A percentile compares a stretch with the other conserved stretches of the same genome.
phyloP scores from a whole-genome alignment of 2,888 invertebrate species.

The Nymphalis c-album region DNA sequence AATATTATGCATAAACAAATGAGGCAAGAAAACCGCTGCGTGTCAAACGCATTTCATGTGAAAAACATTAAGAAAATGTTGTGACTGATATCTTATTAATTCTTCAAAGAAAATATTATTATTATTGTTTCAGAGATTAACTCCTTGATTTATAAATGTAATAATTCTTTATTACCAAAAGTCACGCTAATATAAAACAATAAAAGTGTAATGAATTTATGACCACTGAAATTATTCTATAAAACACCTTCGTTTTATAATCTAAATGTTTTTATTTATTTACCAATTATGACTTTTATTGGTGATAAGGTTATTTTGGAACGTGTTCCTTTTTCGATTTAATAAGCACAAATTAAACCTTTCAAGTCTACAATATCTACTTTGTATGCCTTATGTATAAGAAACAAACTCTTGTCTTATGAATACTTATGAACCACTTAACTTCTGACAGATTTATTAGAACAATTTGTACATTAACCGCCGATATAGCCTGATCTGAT shows the following conservation, averaged over 20 bases:
- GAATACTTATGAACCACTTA: conserved; percentile 19
- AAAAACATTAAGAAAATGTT: conserved; percentile 30
- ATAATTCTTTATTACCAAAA: conserved; percentile 53
- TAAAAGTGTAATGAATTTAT: conserved; percentile 48
- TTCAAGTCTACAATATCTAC: background rate
- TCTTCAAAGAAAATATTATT: conserved; percentile 41
- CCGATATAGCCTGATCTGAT: conserved; percentile 54
- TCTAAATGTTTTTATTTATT: conserved; percentile 43
- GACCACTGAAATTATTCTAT: conserved; percentile 39
- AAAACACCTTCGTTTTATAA: conserved; percentile 41
- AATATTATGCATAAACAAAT: background rate
- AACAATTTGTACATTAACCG: conserved; percentile 42
- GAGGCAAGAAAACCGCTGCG: background rate
- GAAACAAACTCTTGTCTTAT: background rate
- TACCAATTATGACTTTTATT: conserved; percentile 35
- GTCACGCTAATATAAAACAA: conserved; percentile 53
- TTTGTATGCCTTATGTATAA: no score
- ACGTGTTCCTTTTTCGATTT: background rate
- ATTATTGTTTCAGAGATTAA: conserved; percentile 45
- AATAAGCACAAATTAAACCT: background rate
- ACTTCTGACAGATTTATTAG: conserved; percentile 40
- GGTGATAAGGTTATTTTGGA: conserved; percentile 21
- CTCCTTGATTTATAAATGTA: conserved; percentile 51
- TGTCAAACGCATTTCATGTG: conserved; percentile 6
- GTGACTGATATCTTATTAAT: conserved; percentile 44